Base-by-base conservation (phyloP, 2,113 vertebrate species). In the Scophthalmus maximus region DNA sequence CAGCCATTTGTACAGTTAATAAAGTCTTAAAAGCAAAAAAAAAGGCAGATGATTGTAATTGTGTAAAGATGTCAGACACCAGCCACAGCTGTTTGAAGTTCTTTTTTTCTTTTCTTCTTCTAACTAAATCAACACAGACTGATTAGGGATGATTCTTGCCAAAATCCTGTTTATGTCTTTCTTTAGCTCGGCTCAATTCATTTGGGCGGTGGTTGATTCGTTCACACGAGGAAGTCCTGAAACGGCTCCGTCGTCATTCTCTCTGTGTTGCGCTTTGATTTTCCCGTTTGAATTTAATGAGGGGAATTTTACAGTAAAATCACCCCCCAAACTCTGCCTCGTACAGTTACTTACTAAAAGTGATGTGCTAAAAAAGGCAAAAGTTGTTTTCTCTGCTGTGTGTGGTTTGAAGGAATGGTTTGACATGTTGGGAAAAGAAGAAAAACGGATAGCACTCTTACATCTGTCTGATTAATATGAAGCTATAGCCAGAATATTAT, bases 91-190 rank as follows among this genome's bases (percentile, higher is more conserved):
- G 32, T 49, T 74, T 62, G 27, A 7, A 18, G 38, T 38, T 9
- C 40, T 70, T 29, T 56, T 55, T 47, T 47, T 10, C 6, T 38
- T 38, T 5, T 46, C 26, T 3, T 27, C 36, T 25, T 34, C 27
- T 22, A 49, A 55, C 25, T 51, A 30, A 42, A 30, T 49, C 55
- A 70, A 23, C n/a, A 2, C 18, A 0, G 42, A 69, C 30, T 44
- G 64, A 51, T 65, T 57, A 29, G 22, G 14, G 47, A 34, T 23
- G 34, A 57, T 68, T 80, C 38, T 40, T 22, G 9, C 51, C 76
- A 71, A 65, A 73, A 62, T 23, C 26, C 73, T 68, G 34, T 68
- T 60, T 51, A 29, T 52, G 23, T 78, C 52, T 57, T 66, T 78
- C 44, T 79, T 74, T 60, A 73, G 60, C 49, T 60, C 42, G n/a